Conservation (phyloP, 2,797 vertebrate species). For the Etheostoma nigrum region DNA sequence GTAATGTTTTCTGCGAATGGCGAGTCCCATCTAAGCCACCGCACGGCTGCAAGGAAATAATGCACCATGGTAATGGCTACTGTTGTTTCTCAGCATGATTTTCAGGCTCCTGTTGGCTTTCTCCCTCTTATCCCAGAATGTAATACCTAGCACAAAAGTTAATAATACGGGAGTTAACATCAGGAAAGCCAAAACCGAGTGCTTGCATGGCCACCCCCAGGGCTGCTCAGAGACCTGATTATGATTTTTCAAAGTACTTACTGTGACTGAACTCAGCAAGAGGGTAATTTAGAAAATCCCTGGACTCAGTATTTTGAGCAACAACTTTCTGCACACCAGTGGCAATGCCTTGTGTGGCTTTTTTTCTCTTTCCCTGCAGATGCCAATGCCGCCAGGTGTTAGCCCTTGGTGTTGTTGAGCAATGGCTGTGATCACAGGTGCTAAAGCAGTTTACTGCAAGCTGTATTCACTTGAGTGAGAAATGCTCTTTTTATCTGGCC, state of each 20-base stretch:
- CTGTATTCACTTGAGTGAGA: slow-evolving; percentile 30
- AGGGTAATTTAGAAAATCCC: slow-evolving; percentile 62
- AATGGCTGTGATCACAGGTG: slow-evolving; percentile 64
- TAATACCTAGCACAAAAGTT: slow-evolving; percentile 71
- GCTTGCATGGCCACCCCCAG: slow-evolving; percentile 44
- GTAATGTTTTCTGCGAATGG: slow-evolving; percentile 45
- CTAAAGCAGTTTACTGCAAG: slow-evolving; percentile 46
- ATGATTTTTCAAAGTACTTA: slow-evolving; percentile 69
- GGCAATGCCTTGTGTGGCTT: slow-evolving; percentile 23
- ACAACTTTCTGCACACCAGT: slow-evolving; percentile 36
- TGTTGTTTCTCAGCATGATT: slow-evolving; percentile 55
- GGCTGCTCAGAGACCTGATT: slow-evolving; percentile 61
- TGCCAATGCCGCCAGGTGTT: slow-evolving; percentile 61
- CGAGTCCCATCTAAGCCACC: slow-evolving; percentile 57
- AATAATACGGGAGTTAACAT: slow-evolving; percentile 74
- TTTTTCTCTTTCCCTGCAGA: slow-evolving; percentile 21
- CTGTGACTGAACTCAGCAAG: slow-evolving; percentile 64
- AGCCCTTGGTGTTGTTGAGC: slow-evolving; percentile 44
- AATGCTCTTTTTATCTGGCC: slow-evolving; percentile 20
- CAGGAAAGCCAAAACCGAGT: slow-evolving; percentile 70
- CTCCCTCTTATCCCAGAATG: slow-evolving; percentile 46
- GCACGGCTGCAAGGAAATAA: slow-evolving; percentile 62
- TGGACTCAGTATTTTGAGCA: slow-evolving; percentile 45
- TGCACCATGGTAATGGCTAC: slow-evolving; percentile 61
- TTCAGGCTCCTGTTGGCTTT: slow-evolving; percentile 32